Base-by-base conservation (phyloP, 2,113 vertebrate genomes). In the Pluvialis apricaria region DNA sequence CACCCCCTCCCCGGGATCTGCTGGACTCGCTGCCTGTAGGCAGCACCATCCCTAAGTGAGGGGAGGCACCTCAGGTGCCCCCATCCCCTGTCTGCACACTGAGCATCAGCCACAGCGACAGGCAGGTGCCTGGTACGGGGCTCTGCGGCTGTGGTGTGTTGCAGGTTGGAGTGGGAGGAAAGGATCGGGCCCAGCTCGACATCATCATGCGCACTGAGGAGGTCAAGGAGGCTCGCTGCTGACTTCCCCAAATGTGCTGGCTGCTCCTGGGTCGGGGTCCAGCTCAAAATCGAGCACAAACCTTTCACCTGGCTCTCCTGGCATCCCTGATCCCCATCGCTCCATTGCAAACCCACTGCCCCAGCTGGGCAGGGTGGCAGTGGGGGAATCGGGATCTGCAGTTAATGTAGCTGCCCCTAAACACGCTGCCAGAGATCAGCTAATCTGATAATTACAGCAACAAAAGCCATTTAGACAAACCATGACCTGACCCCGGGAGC, bases 401-500 rank as follows among this genome's bases (percentile, higher is more conserved):
- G 83, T 86, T 94, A 96, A 94, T 96, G 97, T 95, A 88, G 92
- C 92, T 94, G 94, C 84, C 88, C 82, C 90, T 90, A 96, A 97
- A 97, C 66, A 26, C 88, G 65, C 94, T 28, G 24, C 94, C 79
- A 94, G 96, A 97, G 97, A 97, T 97, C 96, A 94, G 83, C 84
- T 97, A 97, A 98, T 98, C 97, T 97, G 96, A 98, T 98, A 97
- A 97, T 98, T 97, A 97, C 96, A 97, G 92, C 96, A 96, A 98
- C 95, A 97, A 98, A 97, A 97, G 94, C 95, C 96, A 96, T 97
- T 98, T 97, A 97, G 97, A 97, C 96, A 97, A 97, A 96, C 96
- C 96, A 94, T 98, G 97, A 97, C 97, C 97, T 97, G 97, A 97
- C 97, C 97, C 85, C 22, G 4, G 2, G 94, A 93, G 92, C 49